Percentiles rank a stretch among this genome's conserved stretches.
Evolutionary conservation across 2,888 invertebrate genomes (phyloP).

Genomic region (Heliconius aoede): DNA sequence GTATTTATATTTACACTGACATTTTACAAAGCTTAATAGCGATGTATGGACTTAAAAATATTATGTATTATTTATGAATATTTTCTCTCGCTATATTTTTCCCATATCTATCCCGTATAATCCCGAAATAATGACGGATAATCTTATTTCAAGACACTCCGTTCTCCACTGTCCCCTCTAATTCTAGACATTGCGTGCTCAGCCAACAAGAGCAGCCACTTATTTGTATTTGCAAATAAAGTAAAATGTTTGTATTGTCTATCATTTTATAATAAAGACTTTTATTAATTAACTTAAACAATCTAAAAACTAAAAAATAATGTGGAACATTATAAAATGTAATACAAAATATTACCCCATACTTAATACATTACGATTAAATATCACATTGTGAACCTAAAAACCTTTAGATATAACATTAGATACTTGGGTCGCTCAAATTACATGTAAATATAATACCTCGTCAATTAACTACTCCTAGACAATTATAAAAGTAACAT

Average conservation of each 20-base stretch:
- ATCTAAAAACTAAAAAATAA: background rate
- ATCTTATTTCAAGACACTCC: no score
- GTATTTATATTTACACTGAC: background rate
- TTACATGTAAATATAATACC: conserved; percentile 15
- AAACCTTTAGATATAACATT: conserved; percentile 22
- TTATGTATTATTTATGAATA: background rate
- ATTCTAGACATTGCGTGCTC: no score
- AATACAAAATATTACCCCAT: background rate
- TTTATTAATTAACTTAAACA: background rate
- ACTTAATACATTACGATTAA: conserved; percentile 23
- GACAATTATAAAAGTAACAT: background rate
- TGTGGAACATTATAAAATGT: background rate
- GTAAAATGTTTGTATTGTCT: no score
- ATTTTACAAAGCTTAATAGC: background rate
- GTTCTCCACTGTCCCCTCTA: no score
- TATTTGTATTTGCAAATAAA: no score
- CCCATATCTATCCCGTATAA: no score
- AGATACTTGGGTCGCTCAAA: conserved; percentile 14
- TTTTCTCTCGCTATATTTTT: background rate
- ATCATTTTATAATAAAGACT: background rate
- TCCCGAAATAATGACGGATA: no score
- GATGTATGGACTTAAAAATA: background rate
- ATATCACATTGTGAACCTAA: conserved; percentile 39
- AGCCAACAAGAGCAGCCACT: background rate
- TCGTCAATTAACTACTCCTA: conserved; percentile 1